Base-by-base conservation (phyloP, 2,888 invertebrate genomes). In the Yponomeuta sedellus region DNA sequence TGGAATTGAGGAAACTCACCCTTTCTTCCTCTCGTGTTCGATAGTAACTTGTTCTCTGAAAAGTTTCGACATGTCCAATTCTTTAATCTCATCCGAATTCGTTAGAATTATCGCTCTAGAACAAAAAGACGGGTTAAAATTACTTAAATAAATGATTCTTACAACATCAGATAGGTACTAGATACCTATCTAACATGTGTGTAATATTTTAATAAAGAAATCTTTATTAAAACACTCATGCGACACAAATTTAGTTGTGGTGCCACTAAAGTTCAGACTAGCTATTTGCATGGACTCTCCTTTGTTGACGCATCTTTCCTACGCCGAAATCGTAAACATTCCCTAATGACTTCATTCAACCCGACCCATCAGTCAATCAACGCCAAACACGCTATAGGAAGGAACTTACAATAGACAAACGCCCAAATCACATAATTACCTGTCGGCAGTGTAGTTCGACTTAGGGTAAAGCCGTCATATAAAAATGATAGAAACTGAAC, bases 41-140 rank as follows among this genome's bases (percentile, higher is more conserved):
- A 77, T 75, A 0, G 80, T 82, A 1, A 87, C 79, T 71, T 88
- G 91, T 20, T 92, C 91, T 69, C 81, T 86, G 73, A 91, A 92
- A 58, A 91, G 72, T 64, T 86, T 88, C 0, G 85, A 80, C 1
- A 92, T 68, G 67, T 91, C 91, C 73, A 92, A 67, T 68, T 92
- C 91, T 68, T 86, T 83, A 1, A 92, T 87, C 68, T 90, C 91
- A 56, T 92, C 91, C 0, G 84, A 80, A 68, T 91, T 91, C 0
- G 91, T 91, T 63, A 91, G 71, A 22, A 92, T 91, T 56, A 91
- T 89, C 0, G 92, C 92, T 69, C 92, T 92, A 83, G 10, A 85
- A 86, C 16, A 65, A 66, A 67, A 68, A 44, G 28, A 3, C 6
- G 28, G 44, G 44, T 52, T 16, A 52, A 16, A 52, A 52, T 52